These are phyloP conservation scores for Nannobrachium achirus DNA, from an alignment of 2,113 vertebrate genomes.

Conservation along the genomic window DNA sequence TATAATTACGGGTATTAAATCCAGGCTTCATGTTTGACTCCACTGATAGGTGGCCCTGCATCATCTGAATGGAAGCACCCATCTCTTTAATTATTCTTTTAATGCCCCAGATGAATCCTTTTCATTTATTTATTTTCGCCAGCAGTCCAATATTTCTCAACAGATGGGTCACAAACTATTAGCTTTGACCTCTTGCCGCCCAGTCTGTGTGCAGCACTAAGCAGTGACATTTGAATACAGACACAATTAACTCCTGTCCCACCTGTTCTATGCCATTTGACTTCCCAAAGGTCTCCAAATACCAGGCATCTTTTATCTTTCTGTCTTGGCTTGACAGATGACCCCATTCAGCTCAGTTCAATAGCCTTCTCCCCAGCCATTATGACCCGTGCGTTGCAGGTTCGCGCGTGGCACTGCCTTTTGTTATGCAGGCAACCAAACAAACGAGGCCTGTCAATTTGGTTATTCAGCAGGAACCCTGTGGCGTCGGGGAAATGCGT, in stretches of 20 bases:
- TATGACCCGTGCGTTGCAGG: conserved; percentile 39
- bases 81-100: neutral
- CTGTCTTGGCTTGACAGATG: conserved; percentile 56
- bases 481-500: conserved; percentile 24
- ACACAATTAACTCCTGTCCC: conserved; percentile 42
- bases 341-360: conserved; percentile 49
- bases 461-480: conserved; percentile 43
- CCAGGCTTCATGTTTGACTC: too few relatives aligned
- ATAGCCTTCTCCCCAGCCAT: conserved; percentile 53
- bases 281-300: conserved; percentile 48
- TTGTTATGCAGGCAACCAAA: conserved; percentile 50
- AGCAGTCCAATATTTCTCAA: conserved; percentile 13
- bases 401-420: conserved; percentile 33
- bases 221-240: conserved; percentile 34
- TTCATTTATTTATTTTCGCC: neutral
- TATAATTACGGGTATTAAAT: too few relatives aligned
- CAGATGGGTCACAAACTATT: conserved; percentile 25
- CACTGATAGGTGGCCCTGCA: too few relatives aligned
- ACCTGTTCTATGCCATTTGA: conserved; percentile 17
- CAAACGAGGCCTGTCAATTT: conserved; percentile 60
- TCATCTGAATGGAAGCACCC: neutral
- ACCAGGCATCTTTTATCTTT: conserved; percentile 44
- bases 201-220: conserved; percentile 12
- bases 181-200: conserved; percentile 17
- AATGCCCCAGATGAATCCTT: neutral